Evolutionary conservation across 2,888 invertebrate genomes (phyloP).

Genomic region (Diaprepes abbreviatus): DNA sequence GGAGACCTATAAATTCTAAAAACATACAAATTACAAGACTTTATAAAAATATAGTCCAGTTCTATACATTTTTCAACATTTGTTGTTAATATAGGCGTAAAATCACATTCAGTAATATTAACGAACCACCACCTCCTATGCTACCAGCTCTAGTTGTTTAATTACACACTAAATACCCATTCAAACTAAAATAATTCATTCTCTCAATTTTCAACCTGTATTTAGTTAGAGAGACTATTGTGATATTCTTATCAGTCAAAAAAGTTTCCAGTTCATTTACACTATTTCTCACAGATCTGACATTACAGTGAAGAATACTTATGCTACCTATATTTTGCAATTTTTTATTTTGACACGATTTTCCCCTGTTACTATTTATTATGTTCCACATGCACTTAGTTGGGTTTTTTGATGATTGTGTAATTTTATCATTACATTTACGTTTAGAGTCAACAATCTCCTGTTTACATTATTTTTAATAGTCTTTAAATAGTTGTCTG

Average conservation of each 20-base stretch:
- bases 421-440: too few relatives aligned
- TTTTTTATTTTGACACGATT: too few relatives aligned
- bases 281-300: background rate
- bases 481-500: too few relatives aligned
- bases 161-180: background rate
- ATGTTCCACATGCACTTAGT: too few relatives aligned
- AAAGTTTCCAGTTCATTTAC: background rate
- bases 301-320: background rate
- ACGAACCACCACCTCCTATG: background rate
- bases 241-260: background rate
- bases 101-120: background rate
- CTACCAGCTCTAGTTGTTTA: background rate
- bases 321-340: too few relatives aligned
- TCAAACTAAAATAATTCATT: background rate
- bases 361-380: too few relatives aligned
- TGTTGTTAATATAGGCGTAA: background rate
- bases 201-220: background rate
- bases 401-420: too few relatives aligned
- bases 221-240: background rate
- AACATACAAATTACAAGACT: background rate
- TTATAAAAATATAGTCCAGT: background rate
- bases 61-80: conserved; percentile 1
- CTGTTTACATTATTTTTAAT: too few relatives aligned
- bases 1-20: background rate
- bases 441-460: too few relatives aligned